Evolutionary conservation across 2,113 vertebrate species (phyloP).

Genomic region (Corythoichthys haematopterus): DNA sequence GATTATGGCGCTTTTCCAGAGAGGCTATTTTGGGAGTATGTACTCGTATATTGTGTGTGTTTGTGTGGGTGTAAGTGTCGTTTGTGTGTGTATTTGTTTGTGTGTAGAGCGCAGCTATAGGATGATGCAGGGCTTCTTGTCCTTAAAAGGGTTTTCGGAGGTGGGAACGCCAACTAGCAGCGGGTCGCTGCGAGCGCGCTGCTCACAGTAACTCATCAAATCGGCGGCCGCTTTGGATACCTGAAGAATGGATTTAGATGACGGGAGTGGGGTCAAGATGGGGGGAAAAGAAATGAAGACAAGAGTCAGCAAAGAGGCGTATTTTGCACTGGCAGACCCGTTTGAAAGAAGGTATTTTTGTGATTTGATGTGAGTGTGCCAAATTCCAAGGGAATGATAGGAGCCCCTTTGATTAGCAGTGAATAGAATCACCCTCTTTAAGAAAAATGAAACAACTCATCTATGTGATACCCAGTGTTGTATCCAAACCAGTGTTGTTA

Average conservation of each 20-base stretch:
- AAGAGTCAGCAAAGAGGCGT: neutral
- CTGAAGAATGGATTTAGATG: slow-evolving; percentile 51
- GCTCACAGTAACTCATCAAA: slow-evolving; percentile 95
- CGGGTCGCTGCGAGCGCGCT: slow-evolving; percentile 86
- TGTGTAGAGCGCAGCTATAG: slow-evolving; percentile 74
- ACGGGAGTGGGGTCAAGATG: neutral
- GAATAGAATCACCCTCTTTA: no score
- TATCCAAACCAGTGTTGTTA: no score
- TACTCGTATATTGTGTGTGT: slow-evolving; percentile 18
- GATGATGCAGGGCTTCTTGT: slow-evolving; percentile 95
- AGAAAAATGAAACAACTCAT: no score
- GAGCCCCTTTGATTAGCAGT: no score
- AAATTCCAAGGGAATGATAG: no score
- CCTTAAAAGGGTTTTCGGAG: slow-evolving; percentile 96
- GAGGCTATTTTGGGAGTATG: slow-evolving; percentile 50
- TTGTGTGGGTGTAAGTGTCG: neutral
- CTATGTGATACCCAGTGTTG: no score
- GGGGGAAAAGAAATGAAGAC: neutral
- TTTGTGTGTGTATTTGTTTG: slow-evolving; percentile 17
- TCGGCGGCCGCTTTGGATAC: slow-evolving; percentile 92
- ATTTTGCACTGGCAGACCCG: neutral
- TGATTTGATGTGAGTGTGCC: no score
- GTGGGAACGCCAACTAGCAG: slow-evolving; percentile 92
- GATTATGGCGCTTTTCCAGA: slow-evolving; percentile 63
- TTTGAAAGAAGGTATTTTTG: no score